phyloP scores from a whole-genome alignment of 35 echinoderm and acorn worm genomes.

The Amphiura filiformis region DNA sequence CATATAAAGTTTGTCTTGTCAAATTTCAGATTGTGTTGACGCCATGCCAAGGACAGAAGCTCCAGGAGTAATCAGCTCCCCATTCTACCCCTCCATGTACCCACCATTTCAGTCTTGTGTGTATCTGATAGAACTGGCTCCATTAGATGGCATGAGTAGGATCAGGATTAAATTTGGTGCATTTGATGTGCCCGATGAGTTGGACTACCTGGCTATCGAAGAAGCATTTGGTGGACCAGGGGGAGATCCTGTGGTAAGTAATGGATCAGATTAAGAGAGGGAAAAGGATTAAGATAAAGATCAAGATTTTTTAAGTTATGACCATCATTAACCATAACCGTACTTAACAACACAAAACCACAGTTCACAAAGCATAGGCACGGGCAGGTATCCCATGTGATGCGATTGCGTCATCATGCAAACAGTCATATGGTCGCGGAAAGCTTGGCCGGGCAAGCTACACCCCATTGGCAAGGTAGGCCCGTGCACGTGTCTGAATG shows the following conservation, averaged over 20 bases:
- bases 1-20: neutral
- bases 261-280: too few relatives aligned
- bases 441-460: too few relatives aligned
- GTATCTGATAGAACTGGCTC: constrained; percentile 34
- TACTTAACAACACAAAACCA: too few relatives aligned
- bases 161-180: constrained; percentile 41
- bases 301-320: too few relatives aligned
- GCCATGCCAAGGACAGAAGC: constrained; percentile 25
- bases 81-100: constrained; percentile 65
- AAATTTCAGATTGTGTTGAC: constrained; percentile 39
- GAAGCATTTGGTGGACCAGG: constrained; percentile 38
- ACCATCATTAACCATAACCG: too few relatives aligned
- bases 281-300: too few relatives aligned
- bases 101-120: constrained; percentile 57
- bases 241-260: constrained; percentile 28
- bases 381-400: too few relatives aligned
- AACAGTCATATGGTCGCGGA: too few relatives aligned
- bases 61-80: constrained; percentile 66
- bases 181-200: neutral
- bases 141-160: constrained; percentile 17
- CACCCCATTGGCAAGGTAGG: too few relatives aligned
- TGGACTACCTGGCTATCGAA: constrained; percentile 56
- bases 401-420: too few relatives aligned
- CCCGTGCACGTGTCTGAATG: too few relatives aligned
- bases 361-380: too few relatives aligned